Evolutionary conservation across 2,888 invertebrate genomes (phyloP).

Genomic region (Acholoe squamosa): DNA sequence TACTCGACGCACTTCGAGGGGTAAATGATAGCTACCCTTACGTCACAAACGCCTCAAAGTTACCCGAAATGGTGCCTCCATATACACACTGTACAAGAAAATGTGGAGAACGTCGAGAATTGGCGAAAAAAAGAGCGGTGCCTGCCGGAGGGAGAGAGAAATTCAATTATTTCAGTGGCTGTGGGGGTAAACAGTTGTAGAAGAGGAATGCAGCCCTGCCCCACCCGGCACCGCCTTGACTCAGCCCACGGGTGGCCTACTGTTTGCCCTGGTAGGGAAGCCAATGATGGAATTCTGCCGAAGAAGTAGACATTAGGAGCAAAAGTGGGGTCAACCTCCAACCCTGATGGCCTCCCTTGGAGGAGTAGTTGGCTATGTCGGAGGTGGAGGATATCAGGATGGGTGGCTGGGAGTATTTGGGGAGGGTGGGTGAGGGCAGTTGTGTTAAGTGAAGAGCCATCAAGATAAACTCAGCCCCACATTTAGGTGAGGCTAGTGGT

Average conservation of each 20-base stretch:
- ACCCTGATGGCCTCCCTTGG: neutral
- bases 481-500: neutral
- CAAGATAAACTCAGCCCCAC: neutral
- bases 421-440: neutral
- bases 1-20: no score
- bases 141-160: neutral
- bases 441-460: slow-evolving; percentile 7
- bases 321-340: slow-evolving; percentile 8
- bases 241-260: neutral
- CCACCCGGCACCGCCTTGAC: neutral
- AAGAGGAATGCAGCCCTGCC: neutral
- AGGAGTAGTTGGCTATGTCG: neutral
- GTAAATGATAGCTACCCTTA: no score
- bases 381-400: neutral
- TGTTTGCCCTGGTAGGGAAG: neutral
- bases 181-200: slow-evolving; percentile 15
- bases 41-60: no score
- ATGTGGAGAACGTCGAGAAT: neutral
- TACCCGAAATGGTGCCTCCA: no score
- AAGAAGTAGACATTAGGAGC: slow-evolving; percentile 35
- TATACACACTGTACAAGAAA: neutral
- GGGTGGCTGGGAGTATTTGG: neutral
- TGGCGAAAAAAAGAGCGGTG: neutral
- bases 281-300: slow-evolving; percentile 9
- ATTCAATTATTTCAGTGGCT: slow-evolving; percentile 32